Percentiles rank a stretch among this genome's conserved stretches.
Evolutionary conservation across 2,797 vertebrate genomes (phyloP).

Genomic region (Ataeniobius toweri): DNA sequence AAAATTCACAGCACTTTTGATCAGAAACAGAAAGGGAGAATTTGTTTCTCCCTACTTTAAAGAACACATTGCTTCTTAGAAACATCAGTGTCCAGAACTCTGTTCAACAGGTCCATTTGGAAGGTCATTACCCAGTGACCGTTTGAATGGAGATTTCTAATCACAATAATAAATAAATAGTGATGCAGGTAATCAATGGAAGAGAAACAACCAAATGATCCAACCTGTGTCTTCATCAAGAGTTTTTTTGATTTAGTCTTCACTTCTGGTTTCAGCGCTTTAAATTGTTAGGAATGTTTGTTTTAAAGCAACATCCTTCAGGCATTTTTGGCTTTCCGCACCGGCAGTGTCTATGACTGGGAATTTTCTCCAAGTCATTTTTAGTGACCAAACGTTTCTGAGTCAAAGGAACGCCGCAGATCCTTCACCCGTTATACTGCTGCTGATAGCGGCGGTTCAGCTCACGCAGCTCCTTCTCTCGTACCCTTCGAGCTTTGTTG

Average conservation of each 20-base stretch:
- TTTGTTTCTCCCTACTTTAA: constrained; percentile 26
- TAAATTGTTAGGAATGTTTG: constrained; percentile 7
- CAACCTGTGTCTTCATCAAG: constrained; percentile 26
- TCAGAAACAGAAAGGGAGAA: constrained; percentile 63
- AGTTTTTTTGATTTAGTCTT: constrained; percentile 25
- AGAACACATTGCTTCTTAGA: constrained; percentile 57
- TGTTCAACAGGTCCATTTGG: constrained; percentile 83
- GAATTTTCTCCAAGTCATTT: neutral
- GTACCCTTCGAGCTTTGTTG: constrained; percentile 90
- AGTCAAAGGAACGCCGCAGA: constrained; percentile 1
- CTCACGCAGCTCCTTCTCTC: constrained; percentile 94
- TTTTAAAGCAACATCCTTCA: constrained; percentile 9
- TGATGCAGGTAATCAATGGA: constrained; percentile 59
- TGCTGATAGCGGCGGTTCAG: constrained; percentile 97
- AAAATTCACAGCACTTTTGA: constrained; percentile 83
- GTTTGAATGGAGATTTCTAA: constrained; percentile 68
- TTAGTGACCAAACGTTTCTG: constrained; percentile 15
- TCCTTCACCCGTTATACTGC: constrained; percentile 90
- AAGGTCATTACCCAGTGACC: constrained; percentile 81
- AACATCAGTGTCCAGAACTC: constrained; percentile 77
- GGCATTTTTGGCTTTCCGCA: constrained; percentile 7
- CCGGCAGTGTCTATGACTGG: neutral
- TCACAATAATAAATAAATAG: constrained; percentile 85
- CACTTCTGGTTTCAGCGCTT: neutral
- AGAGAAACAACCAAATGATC: constrained; percentile 39